Evolutionary conservation across 2,113 vertebrate species (phyloP).

Genomic region (Lathamus discolor): DNA sequence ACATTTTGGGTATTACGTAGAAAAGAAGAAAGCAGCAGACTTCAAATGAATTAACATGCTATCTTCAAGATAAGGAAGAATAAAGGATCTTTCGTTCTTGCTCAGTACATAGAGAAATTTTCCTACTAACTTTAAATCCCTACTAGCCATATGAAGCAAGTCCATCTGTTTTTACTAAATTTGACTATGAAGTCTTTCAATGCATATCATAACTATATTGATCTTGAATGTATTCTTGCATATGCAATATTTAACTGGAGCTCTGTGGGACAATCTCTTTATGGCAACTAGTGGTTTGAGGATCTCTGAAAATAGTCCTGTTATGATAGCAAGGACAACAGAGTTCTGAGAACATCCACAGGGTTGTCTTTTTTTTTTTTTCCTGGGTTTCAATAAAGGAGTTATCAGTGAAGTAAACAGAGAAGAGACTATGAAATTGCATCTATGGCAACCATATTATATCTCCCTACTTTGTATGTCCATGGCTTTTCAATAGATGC

Average conservation of each 20-base stretch:
- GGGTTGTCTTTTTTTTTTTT: background rate
- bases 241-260: constrained; percentile 2
- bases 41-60: constrained; percentile 7
- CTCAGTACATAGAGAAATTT: background rate
- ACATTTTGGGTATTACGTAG: background rate
- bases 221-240: background rate
- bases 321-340: background rate
- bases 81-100: background rate
- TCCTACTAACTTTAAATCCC: constrained; percentile 2
- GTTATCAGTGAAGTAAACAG: constrained; percentile 19
- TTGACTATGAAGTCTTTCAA: background rate
- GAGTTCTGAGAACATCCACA: background rate
- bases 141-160: background rate
- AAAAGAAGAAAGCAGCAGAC: constrained; percentile 9
- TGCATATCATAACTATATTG: background rate
- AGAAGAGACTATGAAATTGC: constrained; percentile 20
- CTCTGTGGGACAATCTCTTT: background rate
- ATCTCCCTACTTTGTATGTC: background rate
- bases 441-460: constrained; percentile 47
- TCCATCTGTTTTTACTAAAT: constrained; percentile 42
- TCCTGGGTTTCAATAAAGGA: background rate
- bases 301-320: background rate
- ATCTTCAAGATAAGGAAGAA: background rate
- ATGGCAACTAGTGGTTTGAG: background rate
- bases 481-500: background rate